Percentiles rank a stretch among this genome's conserved stretches.
These are phyloP conservation scores for Polyodon spathula DNA, from an alignment of 2,113 vertebrate species.

Conservation along the genomic window DNA sequence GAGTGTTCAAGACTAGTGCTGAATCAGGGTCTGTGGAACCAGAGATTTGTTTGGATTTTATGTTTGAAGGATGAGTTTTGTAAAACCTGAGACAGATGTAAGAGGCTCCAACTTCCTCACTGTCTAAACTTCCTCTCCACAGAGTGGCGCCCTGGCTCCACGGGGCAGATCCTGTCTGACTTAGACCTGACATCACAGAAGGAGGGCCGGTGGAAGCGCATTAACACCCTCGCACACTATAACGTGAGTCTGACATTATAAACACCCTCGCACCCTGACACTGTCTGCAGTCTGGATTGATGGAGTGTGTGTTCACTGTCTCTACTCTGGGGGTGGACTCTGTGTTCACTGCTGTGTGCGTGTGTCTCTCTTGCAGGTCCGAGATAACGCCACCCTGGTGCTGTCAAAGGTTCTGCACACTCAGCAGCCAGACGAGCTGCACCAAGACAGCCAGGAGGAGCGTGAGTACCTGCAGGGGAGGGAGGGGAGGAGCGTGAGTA, in stretches of 20 bases:
- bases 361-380: constrained; percentile 80
- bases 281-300: too few relatives aligned
- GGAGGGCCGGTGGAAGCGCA: constrained; percentile 85
- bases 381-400: constrained; percentile 83
- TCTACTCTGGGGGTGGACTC: too few relatives aligned
- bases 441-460: constrained; percentile 89
- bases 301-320: too few relatives aligned
- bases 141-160: constrained; percentile 97
- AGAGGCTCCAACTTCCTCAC: too few relatives aligned
- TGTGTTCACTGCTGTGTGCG: constrained; percentile 50
- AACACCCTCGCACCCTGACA: constrained; percentile 64
- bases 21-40: too few relatives aligned
- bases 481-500: too few relatives aligned
- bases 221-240: constrained; percentile 93
- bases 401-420: constrained; percentile 74
- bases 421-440: constrained; percentile 86
- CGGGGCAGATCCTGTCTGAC: constrained; percentile 91
- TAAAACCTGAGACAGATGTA: too few relatives aligned
- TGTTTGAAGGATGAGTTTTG: too few relatives aligned
- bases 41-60: too few relatives aligned
- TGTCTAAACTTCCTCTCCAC: constrained; percentile 14
- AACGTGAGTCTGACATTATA: constrained; percentile 91
- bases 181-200: constrained; percentile 91
- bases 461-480: constrained; percentile 55
- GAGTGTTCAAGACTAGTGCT: too few relatives aligned